phyloP scores from a whole-genome alignment of 2,113 vertebrate genomes.

The Strix uralensis region DNA sequence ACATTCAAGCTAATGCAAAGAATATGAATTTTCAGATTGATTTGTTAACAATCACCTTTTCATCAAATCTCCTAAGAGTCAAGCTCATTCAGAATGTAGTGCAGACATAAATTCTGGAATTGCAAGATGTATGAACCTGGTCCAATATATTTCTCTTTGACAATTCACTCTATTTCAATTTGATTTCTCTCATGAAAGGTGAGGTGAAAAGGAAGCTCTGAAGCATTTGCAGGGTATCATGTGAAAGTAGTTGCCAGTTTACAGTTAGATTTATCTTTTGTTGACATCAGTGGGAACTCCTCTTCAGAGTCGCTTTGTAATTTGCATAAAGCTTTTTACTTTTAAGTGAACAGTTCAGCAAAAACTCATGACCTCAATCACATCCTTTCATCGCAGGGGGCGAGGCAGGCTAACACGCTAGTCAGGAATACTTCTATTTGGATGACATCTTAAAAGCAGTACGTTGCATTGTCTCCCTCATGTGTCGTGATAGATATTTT shows the following conservation, averaged over 20 bases:
- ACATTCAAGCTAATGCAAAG: not conserved
- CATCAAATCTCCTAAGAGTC: not conserved
- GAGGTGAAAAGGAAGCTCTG: not conserved
- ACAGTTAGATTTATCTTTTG: not conserved
- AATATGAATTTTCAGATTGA: not conserved
- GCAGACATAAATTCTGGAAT: not conserved
- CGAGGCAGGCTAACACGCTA: not conserved
- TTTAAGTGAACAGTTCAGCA: not conserved
- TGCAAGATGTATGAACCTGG: not conserved
- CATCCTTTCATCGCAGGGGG: not conserved
- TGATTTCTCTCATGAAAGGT: not conserved
- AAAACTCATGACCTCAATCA: not conserved
- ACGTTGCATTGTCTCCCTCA: not conserved
- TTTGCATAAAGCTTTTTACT: not conserved
- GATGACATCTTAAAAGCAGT: not conserved
- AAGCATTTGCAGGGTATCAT: not conserved
- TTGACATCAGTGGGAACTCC: not conserved
- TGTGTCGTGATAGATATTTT: not conserved
- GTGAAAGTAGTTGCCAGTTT: not conserved
- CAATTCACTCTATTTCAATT: not conserved
- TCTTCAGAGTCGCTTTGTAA: not conserved
- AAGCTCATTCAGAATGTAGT: not conserved
- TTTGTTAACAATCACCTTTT: not conserved
- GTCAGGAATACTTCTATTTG: not conserved
- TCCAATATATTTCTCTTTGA: not conserved